These are phyloP conservation scores for Diadegma fenestrale DNA, from an alignment of 2,888 invertebrate genomes.

Conservation along the genomic window DNA sequence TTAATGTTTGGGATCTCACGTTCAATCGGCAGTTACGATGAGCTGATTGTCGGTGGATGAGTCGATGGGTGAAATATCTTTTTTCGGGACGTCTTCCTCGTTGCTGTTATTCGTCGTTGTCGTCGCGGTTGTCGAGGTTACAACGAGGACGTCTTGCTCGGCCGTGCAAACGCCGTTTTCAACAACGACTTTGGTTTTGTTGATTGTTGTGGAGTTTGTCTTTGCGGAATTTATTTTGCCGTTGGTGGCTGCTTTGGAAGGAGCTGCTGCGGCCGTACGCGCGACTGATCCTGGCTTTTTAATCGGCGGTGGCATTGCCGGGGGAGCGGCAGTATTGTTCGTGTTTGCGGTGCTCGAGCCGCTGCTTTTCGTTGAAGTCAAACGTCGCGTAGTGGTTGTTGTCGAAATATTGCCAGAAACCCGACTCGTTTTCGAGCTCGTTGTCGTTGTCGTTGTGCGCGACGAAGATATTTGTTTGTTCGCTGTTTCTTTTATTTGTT, in stretches of 20 bases:
- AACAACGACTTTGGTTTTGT: slow-evolving; percentile 69
- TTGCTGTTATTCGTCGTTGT: slow-evolving; percentile 79
- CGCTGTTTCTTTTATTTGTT: slow-evolving; percentile 89
- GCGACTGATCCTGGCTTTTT: slow-evolving; percentile 73
- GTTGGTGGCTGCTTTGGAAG: slow-evolving; percentile 61
- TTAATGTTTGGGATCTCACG: slow-evolving; percentile 50
- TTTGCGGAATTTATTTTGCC: slow-evolving; percentile 65
- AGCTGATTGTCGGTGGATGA: slow-evolving; percentile 82
- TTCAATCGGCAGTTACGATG: slow-evolving; percentile 81
- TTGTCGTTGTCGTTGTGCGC: slow-evolving; percentile 82
- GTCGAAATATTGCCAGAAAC: slow-evolving; percentile 58
- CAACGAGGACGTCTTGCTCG: slow-evolving; percentile 68
- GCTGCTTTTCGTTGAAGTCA: slow-evolving; percentile 63
- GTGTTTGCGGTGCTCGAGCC: slow-evolving; percentile 70
- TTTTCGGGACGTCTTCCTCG: slow-evolving; percentile 84
- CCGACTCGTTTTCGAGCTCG: slow-evolving; percentile 71
- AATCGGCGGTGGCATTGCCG: slow-evolving; percentile 70
- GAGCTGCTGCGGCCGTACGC: slow-evolving; percentile 17
- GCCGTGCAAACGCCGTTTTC: slow-evolving; percentile 80
- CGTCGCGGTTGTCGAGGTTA: slow-evolving; percentile 76
- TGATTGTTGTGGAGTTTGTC: slow-evolving; percentile 53
- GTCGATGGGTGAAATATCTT: slow-evolving; percentile 86
- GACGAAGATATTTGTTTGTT: slow-evolving; percentile 89
- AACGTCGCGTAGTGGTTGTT: slow-evolving; percentile 65
- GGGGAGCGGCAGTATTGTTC: slow-evolving; percentile 57